These are phyloP conservation scores for Drosophila mimetica DNA, from an alignment of 2,888 invertebrate species.

Conservation along the genomic window DNA sequence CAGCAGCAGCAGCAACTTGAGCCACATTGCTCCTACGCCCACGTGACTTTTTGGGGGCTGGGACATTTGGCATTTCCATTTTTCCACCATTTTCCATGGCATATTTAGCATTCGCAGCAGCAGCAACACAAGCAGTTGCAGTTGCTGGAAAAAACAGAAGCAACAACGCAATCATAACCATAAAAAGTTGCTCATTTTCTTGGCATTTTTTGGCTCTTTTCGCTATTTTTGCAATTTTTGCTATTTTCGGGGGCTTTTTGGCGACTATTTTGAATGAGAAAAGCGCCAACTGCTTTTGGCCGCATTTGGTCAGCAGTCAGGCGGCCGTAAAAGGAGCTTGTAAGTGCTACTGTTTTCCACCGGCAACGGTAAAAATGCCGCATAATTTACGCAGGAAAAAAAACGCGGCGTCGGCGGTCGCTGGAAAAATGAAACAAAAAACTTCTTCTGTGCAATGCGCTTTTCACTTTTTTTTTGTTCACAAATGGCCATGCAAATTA, in stretches of 20 bases:
- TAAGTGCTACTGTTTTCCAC: slow-evolving; percentile 75
- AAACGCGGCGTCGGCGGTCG: background rate
- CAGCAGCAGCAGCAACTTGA: slow-evolving; percentile 13
- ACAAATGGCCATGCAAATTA: slow-evolving; percentile 77
- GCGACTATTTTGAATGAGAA: slow-evolving; percentile 48
- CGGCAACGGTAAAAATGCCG: slow-evolving; percentile 76
- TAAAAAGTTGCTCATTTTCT: slow-evolving; percentile 62
- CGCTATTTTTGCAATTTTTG: slow-evolving; percentile 13
- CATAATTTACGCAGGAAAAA: slow-evolving; percentile 76
- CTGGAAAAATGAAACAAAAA: slow-evolving; percentile 12
- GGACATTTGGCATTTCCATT: slow-evolving; percentile 63
- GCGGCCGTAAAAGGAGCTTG: slow-evolving; percentile 72
- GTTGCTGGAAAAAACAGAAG: slow-evolving; percentile 14
- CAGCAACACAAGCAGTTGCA: slow-evolving; percentile 13
- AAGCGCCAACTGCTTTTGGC: slow-evolving; percentile 44
- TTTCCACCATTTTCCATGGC: slow-evolving; percentile 62
- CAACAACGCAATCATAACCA: slow-evolving; percentile 74
- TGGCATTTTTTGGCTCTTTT: slow-evolving; percentile 25
- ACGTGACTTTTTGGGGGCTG: slow-evolving; percentile 56
- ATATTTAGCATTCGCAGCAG: slow-evolving; percentile 74
- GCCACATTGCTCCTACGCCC: slow-evolving; percentile 73
- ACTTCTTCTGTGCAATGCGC: slow-evolving; percentile 44
- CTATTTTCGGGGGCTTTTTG: slow-evolving; percentile 29
- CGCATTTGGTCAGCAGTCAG: slow-evolving; percentile 63
- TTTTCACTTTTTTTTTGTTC: slow-evolving; percentile 70